Base-by-base conservation (phyloP, 1,140 invertebrate species). In the Macrobrachium rosenbergii region DNA sequence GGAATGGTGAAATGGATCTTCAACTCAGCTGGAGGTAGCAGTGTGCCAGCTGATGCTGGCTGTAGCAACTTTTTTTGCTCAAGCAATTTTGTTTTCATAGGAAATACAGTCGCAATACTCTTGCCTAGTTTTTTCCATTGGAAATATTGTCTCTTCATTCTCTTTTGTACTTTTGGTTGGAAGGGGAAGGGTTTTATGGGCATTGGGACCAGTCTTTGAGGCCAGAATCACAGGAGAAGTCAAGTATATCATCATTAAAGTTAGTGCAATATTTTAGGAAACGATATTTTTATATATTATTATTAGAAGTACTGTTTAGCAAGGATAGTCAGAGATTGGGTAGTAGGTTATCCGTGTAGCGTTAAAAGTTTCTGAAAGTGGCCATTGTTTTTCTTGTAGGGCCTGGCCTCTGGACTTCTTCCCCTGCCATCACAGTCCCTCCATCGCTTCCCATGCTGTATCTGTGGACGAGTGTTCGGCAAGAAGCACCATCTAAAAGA, bases 401-500 rank as follows among this genome's bases (percentile, higher is more conserved):
- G 84, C 84, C 69, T 72, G 78, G 84, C 77, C 59, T 81, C 84
- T 52, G 84, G 77, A 87, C 84, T 87, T 67, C 84, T 87, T 63
- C 69, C 84, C 79, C 21, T 59, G 21, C 67, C 78, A 43, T 69
- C 83, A 52, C 75, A 52, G 52, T 52, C 84, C 78, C 21, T 62
- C 59, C 67, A 64, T 37, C 84, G 84, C 78, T 88, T 82, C 76
- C 80, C 80, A 78, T 94, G 94, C 90, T 92, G 92, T 85, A 91
- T 92, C 23, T 94, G 94, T 90, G 90, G 90, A 62, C 94, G 94
- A 89, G 91, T 91, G 73, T 94, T 94, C 90, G 90, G 93, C 93
- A 77, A 92, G 91, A 59, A 89, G 91, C 73, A 91, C 90, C 90
- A 87, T 63, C 90, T 92, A 82, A 95, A 96, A 81, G 95, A 96